Conservation (phyloP, 1,140 invertebrate genomes). For the Cepaea nemoralis region DNA sequence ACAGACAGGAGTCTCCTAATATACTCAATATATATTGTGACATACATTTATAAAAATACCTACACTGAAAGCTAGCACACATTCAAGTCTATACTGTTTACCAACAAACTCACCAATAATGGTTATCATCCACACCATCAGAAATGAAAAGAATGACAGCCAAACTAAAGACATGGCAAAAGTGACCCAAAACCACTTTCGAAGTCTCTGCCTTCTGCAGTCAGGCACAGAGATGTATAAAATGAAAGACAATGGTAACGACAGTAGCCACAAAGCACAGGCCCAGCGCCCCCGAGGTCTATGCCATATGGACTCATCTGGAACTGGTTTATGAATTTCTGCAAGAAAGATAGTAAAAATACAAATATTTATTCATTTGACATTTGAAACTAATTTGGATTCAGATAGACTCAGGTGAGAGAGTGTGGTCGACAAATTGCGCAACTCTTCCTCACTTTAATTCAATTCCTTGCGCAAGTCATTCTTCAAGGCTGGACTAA, state of each 20-base stretch:
- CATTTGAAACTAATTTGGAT: too few relatives aligned
- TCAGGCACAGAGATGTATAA: slow-evolving; percentile 84
- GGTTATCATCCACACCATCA: slow-evolving; percentile 93
- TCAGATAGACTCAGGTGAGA: too few relatives aligned
- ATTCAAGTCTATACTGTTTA: too few relatives aligned
- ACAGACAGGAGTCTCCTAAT: too few relatives aligned
- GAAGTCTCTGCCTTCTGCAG: slow-evolving; percentile 80
- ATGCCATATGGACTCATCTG: slow-evolving; percentile 55
- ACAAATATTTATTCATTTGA: not conserved
- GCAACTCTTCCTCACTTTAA: too few relatives aligned
- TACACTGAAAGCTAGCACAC: too few relatives aligned
- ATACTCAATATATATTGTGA: too few relatives aligned
- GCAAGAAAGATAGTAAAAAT: not conserved
- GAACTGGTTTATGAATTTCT: slow-evolving; percentile 31
- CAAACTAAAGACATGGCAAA: slow-evolving; percentile 90
- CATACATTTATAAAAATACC: too few relatives aligned
- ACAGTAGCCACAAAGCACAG: slow-evolving; percentile 78
- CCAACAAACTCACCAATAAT: slow-evolving; percentile 84
- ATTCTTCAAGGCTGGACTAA: too few relatives aligned
- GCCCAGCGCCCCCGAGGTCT: slow-evolving; percentile 58
- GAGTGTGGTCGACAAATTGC: too few relatives aligned
- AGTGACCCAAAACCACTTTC: slow-evolving; percentile 85
- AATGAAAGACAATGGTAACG: slow-evolving; percentile 74
- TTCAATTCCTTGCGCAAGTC: too few relatives aligned
- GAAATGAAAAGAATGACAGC: slow-evolving; percentile 88